phyloP scores from a whole-genome alignment of 2,888 invertebrate species.

The Mycogona germanica region DNA sequence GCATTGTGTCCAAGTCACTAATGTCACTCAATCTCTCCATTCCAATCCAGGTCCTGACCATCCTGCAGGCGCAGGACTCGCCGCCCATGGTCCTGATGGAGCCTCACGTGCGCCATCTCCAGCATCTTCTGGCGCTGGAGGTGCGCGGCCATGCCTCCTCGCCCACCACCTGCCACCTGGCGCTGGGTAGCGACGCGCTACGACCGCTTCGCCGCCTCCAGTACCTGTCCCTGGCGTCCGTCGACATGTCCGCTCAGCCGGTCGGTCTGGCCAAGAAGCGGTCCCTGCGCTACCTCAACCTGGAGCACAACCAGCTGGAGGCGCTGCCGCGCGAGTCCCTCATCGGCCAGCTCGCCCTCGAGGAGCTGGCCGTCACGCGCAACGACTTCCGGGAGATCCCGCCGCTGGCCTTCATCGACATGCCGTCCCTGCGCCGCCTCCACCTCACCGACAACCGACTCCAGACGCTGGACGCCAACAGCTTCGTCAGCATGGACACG shows the following conservation, averaged over 20 bases:
- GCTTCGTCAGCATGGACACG: constrained; percentile 13
- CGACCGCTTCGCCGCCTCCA: constrained; percentile 42
- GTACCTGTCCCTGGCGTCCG: constrained; percentile 47
- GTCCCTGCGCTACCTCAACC: constrained; percentile 46
- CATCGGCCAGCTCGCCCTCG: constrained; percentile 9
- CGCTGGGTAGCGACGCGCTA: constrained; percentile 32
- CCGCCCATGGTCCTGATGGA: constrained; percentile 39
- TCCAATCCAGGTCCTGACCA: constrained; percentile 35
- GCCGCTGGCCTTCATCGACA: constrained; percentile 9
- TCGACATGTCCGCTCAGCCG: constrained; percentile 46
- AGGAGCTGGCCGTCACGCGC: constrained; percentile 15
- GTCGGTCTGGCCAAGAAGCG: constrained; percentile 52
- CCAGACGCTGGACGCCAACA: constrained; percentile 14
- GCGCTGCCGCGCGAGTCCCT: constrained; percentile 12
- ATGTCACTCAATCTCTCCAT: too few relatives aligned
- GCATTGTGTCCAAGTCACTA: too few relatives aligned
- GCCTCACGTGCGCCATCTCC: constrained; percentile 38
- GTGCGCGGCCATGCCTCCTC: constrained; percentile 38
- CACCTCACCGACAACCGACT: constrained; percentile 15
- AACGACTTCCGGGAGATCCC: constrained; percentile 15
- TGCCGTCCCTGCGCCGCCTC: constrained; percentile 15
- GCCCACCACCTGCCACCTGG: constrained; percentile 19
- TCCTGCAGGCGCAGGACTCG: constrained; percentile 44
- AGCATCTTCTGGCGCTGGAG: constrained; percentile 45
- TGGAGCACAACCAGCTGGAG: constrained; percentile 45